A percentile compares a stretch with the other conserved stretches of the same genome.
phyloP scores from a whole-genome alignment of 2,888 invertebrate genomes.

The Cosmopolites sordidus region DNA sequence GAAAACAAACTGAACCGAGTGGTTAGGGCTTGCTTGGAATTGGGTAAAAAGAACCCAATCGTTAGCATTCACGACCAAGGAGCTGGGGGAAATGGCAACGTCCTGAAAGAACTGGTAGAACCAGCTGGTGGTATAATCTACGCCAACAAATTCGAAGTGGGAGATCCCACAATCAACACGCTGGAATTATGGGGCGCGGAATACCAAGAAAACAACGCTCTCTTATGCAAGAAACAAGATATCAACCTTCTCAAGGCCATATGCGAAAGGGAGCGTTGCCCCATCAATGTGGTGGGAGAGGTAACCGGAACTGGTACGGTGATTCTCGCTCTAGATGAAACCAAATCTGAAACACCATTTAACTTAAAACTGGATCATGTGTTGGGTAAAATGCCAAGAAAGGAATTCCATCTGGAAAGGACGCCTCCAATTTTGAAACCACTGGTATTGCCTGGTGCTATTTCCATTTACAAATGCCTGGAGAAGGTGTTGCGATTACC shows the following conservation, averaged over 20 bases:
- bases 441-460: constrained; percentile 44
- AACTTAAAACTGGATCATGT: constrained; percentile 86
- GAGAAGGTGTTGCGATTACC: constrained; percentile 81
- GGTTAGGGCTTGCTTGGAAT: constrained; percentile 87
- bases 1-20: constrained; percentile 94
- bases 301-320: constrained; percentile 82
- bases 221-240: constrained; percentile 70
- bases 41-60: constrained; percentile 79
- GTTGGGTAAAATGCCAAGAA: constrained; percentile 80
- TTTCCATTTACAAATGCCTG: constrained; percentile 63
- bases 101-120: constrained; percentile 93
- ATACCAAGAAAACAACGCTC: constrained; percentile 93
- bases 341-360: constrained; percentile 64
- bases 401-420: constrained; percentile 56
- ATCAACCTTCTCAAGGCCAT: constrained; percentile 63
- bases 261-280: constrained; percentile 74
- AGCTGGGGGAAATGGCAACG: constrained; percentile 98
- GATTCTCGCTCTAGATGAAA: constrained; percentile 62
- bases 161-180: constrained; percentile 90
- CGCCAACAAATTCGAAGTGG: constrained; percentile 80
- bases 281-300: constrained; percentile 87
- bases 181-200: constrained; percentile 98
- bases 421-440: constrained; percentile 35
- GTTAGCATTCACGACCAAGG: constrained; percentile 97
- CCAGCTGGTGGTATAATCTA: constrained; percentile 91